These are phyloP conservation scores for Myotis pilosus DNA, from an alignment of 2,797 vertebrate genomes.

Conservation along the genomic window DNA sequence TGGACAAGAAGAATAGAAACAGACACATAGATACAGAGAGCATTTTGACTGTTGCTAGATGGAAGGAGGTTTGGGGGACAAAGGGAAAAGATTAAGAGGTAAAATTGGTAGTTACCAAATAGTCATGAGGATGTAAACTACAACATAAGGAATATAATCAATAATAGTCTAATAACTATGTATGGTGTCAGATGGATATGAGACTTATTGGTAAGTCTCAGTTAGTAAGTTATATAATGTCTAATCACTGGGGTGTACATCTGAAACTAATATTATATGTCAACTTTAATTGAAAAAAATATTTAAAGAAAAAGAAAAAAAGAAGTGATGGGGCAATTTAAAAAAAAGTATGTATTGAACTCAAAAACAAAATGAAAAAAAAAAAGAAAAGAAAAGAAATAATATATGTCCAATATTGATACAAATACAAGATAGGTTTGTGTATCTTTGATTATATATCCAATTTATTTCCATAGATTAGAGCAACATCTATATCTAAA, in stretches of 20 bases:
- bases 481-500: not conserved
- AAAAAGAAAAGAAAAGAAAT: not conserved
- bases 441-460: not conserved
- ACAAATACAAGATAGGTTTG: not conserved
- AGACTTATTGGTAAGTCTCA: not conserved
- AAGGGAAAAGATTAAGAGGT: not conserved
- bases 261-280: not conserved
- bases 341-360: not conserved
- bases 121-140: not conserved
- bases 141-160: not conserved
- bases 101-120: not conserved
- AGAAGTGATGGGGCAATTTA: not conserved
- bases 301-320: not conserved
- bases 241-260: not conserved
- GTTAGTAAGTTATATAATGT: not conserved
- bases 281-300: not conserved
- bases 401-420: not conserved
- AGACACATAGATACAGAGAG: not conserved
- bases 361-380: not conserved
- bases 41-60: not conserved
- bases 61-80: not conserved
- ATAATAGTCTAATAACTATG: not conserved
- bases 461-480: not conserved
- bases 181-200: not conserved
- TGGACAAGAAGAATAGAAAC: not conserved